Evolutionary conservation across 1,140 invertebrate species (phyloP).

Genomic region (Calliphora vicina): DNA sequence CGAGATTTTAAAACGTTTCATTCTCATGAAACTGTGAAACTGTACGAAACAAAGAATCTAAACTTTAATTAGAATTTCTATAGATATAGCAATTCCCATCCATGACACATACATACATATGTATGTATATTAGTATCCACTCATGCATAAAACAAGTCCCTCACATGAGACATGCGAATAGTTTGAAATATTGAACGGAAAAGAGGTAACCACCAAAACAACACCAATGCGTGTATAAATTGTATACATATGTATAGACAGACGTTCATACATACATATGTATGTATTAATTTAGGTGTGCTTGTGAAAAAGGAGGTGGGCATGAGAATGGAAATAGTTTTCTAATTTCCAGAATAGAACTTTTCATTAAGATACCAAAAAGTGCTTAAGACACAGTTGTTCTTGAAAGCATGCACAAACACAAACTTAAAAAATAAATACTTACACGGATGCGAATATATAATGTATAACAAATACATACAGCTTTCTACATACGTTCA

Average conservation of each 20-base stretch:
- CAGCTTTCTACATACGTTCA: neutral
- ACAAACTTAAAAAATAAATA: neutral
- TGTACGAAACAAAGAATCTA: too few relatives aligned
- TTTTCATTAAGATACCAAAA: constrained; percentile 21
- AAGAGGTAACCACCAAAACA: constrained; percentile 8
- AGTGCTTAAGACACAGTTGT: constrained; percentile 22
- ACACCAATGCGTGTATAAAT: neutral
- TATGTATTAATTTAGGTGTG: neutral
- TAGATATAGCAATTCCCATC: too few relatives aligned
- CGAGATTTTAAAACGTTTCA: too few relatives aligned
- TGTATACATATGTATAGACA: too few relatives aligned
- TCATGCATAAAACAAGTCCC: constrained; percentile 16
- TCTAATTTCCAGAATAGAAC: constrained; percentile 27
- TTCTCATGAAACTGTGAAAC: too few relatives aligned
- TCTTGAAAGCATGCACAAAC: neutral
- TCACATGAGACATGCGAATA: neutral
- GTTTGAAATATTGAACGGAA: neutral
- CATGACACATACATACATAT: too few relatives aligned
- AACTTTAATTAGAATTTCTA: too few relatives aligned
- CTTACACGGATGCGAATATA: neutral
- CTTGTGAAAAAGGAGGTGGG: neutral
- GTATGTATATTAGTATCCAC: constrained; percentile 1
- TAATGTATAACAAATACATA: neutral
- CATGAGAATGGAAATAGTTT: constrained; percentile 4
- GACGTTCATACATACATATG: neutral